phyloP scores from a whole-genome alignment of 2,797 vertebrate genomes.

The Galaxias olidus region DNA sequence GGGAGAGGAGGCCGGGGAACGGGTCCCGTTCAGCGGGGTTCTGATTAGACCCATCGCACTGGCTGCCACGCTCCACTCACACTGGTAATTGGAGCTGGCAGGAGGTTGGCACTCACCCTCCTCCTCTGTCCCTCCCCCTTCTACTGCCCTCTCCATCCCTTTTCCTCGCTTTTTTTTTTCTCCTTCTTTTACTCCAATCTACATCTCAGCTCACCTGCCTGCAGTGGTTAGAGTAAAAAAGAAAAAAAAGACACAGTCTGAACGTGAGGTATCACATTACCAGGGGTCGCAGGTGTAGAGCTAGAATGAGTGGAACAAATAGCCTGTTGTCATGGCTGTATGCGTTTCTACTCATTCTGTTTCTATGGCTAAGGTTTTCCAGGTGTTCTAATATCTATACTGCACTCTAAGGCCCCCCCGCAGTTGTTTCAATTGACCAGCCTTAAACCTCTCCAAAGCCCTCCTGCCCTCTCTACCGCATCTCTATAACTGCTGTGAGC shows the following conservation, averaged over 20 bases:
- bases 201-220: conserved; percentile 40
- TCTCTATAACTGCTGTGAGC: conserved; percentile 34
- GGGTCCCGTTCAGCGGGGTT: conserved; percentile 76
- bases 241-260: no score
- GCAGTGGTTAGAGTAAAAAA: conserved; percentile 13
- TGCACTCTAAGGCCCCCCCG: conserved; percentile 21
- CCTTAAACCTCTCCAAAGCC: conserved; percentile 30
- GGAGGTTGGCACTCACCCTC: conserved; percentile 75
- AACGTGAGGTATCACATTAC: no score
- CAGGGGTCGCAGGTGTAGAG: no score
- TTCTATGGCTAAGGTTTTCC: conserved; percentile 25
- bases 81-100: conserved; percentile 82
- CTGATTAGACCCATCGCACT: conserved; percentile 80
- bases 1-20: conserved; percentile 69
- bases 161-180: conserved; percentile 18
- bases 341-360: conserved; percentile 29
- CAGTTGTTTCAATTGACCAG: conserved; percentile 51
- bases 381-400: conserved; percentile 18
- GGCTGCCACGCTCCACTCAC: conserved; percentile 75
- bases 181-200: not conserved
- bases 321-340: no score
- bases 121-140: conserved; percentile 41
- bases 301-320: no score
- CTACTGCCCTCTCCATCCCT: conserved; percentile 24
- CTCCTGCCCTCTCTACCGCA: conserved; percentile 22